Evolutionary conservation across 2,797 vertebrate species (phyloP).

Genomic region (Esox masquinongy): DNA sequence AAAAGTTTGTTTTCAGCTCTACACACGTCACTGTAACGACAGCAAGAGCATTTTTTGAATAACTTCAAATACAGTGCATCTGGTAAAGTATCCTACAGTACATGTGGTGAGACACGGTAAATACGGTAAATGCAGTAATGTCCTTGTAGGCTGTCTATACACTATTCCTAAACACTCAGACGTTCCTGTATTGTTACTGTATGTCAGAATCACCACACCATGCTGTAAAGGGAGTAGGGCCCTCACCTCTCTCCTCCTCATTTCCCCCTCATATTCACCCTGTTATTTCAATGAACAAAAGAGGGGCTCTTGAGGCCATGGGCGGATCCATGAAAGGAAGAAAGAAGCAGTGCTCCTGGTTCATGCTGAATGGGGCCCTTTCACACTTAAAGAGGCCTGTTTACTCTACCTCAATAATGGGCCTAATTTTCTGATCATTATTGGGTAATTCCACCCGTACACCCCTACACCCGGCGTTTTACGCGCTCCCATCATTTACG

Average conservation of each 20-base stretch:
- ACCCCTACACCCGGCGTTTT: conserved; percentile 60
- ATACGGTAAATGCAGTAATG: background rate
- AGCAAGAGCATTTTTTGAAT: background rate
- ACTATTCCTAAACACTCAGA: background rate
- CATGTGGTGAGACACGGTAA: too few species aligned
- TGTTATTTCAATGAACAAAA: conserved; percentile 75
- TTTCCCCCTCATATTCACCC: conserved; percentile 54
- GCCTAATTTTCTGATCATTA: conserved; percentile 84
- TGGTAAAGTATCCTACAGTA: too few species aligned
- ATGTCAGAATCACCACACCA: conserved; percentile 24
- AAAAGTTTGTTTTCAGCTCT: background rate
- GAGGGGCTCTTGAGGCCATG: conserved; percentile 73
- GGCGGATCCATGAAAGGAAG: conserved; percentile 73
- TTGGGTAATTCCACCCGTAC: conserved; percentile 71
- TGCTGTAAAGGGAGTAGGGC: conserved; percentile 23
- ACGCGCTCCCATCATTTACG: conserved; percentile 62
- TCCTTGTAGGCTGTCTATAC: background rate
- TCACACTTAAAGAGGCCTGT: conserved; percentile 79
- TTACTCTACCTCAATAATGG: conserved; percentile 82
- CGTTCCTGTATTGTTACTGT: conserved; percentile 3
- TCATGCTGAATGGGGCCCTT: conserved; percentile 75
- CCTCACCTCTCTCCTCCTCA: conserved; percentile 30
- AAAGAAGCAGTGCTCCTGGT: conserved; percentile 74
- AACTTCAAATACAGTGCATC: too few species aligned
- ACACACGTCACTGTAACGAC: background rate